These are phyloP conservation scores for Syrrhaptes paradoxus DNA, from an alignment of 2,113 vertebrate genomes.

Conservation along the genomic window DNA sequence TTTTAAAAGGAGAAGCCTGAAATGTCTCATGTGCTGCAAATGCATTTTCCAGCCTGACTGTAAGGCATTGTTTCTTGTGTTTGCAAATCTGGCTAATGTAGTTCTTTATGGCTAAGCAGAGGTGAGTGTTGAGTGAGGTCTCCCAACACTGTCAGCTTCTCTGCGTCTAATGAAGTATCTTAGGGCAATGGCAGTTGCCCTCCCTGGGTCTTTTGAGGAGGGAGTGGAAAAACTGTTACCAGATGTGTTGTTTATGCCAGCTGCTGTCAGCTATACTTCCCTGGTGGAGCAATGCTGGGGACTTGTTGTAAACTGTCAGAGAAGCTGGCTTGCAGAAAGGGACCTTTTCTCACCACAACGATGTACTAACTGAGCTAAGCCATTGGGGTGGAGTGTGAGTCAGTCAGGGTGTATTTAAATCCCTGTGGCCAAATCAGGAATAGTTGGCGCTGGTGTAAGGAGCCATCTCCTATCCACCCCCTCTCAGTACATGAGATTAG, in stretches of 20 bases:
- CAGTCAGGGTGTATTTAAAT: neutral
- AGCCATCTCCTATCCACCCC: neutral
- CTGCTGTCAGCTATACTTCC: neutral
- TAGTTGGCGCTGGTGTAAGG: neutral
- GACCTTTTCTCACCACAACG: neutral
- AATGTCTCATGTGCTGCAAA: conserved; percentile 18
- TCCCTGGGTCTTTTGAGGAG: neutral
- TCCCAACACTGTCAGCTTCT: neutral
- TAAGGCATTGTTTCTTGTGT: conserved; percentile 39
- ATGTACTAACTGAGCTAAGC: neutral
- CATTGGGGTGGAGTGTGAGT: neutral
- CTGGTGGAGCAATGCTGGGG: neutral
- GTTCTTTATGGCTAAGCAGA: conserved; percentile 27
- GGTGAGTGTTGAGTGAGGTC: conserved; percentile 5
- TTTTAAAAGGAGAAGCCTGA: conserved; percentile 26
- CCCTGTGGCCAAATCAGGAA: neutral
- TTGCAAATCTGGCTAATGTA: conserved; percentile 14
- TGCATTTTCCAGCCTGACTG: conserved; percentile 47
- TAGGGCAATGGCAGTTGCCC: neutral
- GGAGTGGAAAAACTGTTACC: neutral
- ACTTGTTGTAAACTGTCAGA: neutral
- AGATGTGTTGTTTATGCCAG: conserved; percentile 8
- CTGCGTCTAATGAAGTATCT: neutral
- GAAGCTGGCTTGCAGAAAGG: neutral
- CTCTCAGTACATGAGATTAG: neutral